Percentiles rank a stretch among this genome's conserved stretches.
Conservation (phyloP, 2,113 vertebrate genomes). For the Talpa occidentalis region DNA sequence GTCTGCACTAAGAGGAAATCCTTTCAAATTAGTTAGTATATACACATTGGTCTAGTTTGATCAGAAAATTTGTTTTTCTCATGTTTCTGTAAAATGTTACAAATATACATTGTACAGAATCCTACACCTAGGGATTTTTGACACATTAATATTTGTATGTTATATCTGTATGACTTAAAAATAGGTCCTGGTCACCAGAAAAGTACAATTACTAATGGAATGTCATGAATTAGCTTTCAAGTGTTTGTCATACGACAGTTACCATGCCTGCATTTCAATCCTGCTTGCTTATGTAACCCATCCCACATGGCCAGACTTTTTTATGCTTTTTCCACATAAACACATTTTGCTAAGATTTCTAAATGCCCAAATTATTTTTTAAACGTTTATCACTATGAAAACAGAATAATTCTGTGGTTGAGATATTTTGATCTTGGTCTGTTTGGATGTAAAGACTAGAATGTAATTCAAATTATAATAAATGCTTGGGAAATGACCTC, state of each 20-base stretch:
- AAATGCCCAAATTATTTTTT: not conserved
- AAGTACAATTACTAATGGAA: not conserved
- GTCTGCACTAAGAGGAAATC: not conserved
- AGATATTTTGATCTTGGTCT: not conserved
- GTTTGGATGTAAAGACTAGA: not conserved
- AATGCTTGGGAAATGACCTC: not conserved
- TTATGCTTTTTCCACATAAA: not conserved
- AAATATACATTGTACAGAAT: not conserved
- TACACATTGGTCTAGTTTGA: not conserved
- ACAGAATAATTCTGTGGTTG: not conserved
- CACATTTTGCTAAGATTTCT: not conserved
- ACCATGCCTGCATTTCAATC: not conserved
- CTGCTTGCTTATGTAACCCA: not conserved
- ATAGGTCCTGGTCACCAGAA: not conserved
- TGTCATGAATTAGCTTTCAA: not conserved
- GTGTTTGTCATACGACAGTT: not conserved
- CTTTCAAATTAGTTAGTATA: not conserved
- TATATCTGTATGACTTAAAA: not conserved
- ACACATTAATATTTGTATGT: not conserved
- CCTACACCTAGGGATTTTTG: not conserved
- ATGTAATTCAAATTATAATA: not conserved
- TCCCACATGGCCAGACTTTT: not conserved
- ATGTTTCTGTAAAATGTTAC: not conserved
- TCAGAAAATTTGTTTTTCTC: not conserved
- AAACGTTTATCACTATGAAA: not conserved